Base-by-base conservation (phyloP, 64 coral and sea anemone genomes). In the Catalaphyllia jardinei region DNA sequence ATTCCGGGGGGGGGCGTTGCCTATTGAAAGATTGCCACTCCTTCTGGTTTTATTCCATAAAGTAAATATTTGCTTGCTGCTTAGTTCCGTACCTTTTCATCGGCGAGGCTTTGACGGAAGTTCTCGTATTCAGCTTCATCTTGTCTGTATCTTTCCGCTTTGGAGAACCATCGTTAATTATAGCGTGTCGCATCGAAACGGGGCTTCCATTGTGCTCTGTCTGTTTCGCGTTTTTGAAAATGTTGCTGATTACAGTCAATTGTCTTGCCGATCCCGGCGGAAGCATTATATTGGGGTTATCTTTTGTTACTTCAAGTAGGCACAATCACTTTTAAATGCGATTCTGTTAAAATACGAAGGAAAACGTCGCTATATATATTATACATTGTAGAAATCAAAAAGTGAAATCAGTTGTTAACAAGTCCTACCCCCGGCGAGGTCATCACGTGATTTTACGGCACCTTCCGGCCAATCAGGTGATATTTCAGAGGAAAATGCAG, bases 401-500 rank as follows among this genome's bases (percentile, higher is more conserved):
- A 52, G 24, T 35, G 9, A 65, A 83, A 85, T 69, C 63, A 85
- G 16, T 71, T 46, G 2, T 1, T 28, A 16, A 1, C 0, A 22
- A 50, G 63, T 17, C 22, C 62, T 69, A 69, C 81, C 81, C 81
- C 60, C 27, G 81, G 22, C 25, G 10, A 15, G 13, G 22, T 20
- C 38, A 71, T 85, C 81, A 85, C 81, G 81, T 85, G 81, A 69
- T 65, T 20, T 38, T 35, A 51, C 81, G 62, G 81, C 33, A 14
- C 22, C 63, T 85, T n/a, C 20, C 29, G 67, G 17, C 81, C 81
- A 85, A 85, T 85, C 81, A 85, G 63, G 81, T 71, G 31, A 46
- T 42, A 22, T 69, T 69, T 25, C 31, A 28, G 67, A 71, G 2
- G 24, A 49, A 49, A 64, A 71, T 71, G 62, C 33, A 8, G 79